A percentile compares a stretch with the other conserved stretches of the same genome.
Evolutionary conservation across 2,797 vertebrate species (phyloP).

Genomic region (Coreius guichenoti): DNA sequence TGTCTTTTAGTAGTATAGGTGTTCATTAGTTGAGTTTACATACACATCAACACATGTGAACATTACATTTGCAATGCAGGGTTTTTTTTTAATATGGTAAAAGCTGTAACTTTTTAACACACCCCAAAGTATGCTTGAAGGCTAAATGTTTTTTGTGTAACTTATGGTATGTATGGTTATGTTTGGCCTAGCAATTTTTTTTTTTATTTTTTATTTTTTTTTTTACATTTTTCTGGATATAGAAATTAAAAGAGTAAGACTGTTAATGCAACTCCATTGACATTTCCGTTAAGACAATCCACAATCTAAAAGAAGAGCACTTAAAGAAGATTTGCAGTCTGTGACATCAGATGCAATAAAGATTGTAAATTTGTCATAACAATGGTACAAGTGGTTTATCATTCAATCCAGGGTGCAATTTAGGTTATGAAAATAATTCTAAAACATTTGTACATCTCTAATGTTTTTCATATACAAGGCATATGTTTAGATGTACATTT

Average conservation of each 20-base stretch:
- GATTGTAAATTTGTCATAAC: too few species aligned
- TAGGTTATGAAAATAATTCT: too few species aligned
- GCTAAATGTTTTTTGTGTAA: not conserved
- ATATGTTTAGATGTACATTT: too few species aligned
- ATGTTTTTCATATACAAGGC: too few species aligned
- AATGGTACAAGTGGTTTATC: too few species aligned
- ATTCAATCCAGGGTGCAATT: too few species aligned
- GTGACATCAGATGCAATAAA: too few species aligned
- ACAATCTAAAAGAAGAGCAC: not conserved
- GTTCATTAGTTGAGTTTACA: not conserved
- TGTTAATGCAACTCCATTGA: not conserved
- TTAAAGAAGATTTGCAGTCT: not conserved
- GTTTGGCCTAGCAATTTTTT: not conserved
- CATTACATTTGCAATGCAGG: too few species aligned
- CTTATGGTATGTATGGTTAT: not conserved
- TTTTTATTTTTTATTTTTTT: too few species aligned
- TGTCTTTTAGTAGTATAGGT: not conserved
- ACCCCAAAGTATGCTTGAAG: not conserved
- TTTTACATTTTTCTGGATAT: not conserved
- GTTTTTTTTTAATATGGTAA: too few species aligned
- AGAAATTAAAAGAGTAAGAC: not conserved
- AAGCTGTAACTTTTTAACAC: too few species aligned
- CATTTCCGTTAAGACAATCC: not conserved
- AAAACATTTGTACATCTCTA: too few species aligned
- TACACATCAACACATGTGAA: not conserved